phyloP scores from a whole-genome alignment of 2,113 vertebrate genomes.

The Calonectris borealis region DNA sequence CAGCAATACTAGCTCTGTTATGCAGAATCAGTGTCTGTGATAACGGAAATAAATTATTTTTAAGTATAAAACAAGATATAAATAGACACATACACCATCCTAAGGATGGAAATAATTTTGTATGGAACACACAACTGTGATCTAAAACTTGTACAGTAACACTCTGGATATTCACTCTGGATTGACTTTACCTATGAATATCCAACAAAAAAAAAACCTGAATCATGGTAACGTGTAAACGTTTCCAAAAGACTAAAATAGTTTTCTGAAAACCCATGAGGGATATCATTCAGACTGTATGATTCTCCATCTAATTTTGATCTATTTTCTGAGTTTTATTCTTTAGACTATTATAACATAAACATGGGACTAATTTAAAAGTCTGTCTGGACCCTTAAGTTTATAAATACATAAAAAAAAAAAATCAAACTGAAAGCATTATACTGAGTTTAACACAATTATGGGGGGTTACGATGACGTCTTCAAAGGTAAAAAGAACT shows the following conservation, averaged over 20 bases:
- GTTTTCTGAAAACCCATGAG: neutral
- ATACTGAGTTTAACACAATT: neutral
- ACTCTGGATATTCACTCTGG: neutral
- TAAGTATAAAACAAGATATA: neutral
- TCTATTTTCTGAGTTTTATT: neutral
- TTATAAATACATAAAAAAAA: neutral
- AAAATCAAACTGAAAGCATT: neutral
- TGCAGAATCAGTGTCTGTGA: neutral
- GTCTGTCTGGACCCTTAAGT: neutral
- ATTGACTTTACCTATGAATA: neutral
- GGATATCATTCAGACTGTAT: neutral
- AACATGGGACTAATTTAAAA: neutral
- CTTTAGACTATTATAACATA: neutral
- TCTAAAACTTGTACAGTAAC: neutral
- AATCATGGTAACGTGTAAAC: neutral
- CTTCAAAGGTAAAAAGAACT: neutral
- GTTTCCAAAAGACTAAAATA: neutral
- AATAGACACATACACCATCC: neutral
- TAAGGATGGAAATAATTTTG: neutral
- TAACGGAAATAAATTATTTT: neutral
- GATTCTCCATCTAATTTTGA: neutral
- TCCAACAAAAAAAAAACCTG: neutral
- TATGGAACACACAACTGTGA: neutral
- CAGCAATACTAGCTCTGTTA: neutral
- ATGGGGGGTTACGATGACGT: neutral